These are phyloP conservation scores for Apocrypta bakeri DNA, from an alignment of 1,140 invertebrate species.

Conservation along the genomic window DNA sequence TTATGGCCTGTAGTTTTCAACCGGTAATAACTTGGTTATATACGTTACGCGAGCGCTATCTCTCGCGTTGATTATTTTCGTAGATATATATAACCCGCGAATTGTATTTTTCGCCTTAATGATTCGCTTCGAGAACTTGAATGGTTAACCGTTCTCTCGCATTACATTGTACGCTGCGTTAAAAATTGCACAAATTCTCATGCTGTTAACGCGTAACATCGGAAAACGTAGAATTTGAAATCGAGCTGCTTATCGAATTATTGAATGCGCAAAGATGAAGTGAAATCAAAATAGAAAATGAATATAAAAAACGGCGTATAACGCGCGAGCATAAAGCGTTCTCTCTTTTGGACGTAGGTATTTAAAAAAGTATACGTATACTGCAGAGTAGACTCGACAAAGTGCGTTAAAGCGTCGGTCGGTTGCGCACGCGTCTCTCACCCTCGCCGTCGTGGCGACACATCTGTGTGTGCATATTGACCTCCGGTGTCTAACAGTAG, in stretches of 20 bases:
- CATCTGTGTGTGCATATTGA: slow-evolving; percentile 22
- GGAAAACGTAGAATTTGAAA: too few relatives aligned
- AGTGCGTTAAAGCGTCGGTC: not conserved
- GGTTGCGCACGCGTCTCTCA: not conserved
- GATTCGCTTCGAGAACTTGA: not conserved
- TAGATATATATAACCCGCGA: not conserved
- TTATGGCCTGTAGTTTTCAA: not conserved
- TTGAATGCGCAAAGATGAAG: too few relatives aligned
- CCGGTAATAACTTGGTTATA: not conserved
- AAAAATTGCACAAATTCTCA: too few relatives aligned
- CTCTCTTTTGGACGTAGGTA: not conserved
- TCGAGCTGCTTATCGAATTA: too few relatives aligned
- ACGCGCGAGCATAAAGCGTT: too few relatives aligned
- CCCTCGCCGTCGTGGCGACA: not conserved
- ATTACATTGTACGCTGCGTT: too few relatives aligned
- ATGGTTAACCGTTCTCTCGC: not conserved
- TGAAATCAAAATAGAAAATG: too few relatives aligned
- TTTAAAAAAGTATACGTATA: not conserved
- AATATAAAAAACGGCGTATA: too few relatives aligned
- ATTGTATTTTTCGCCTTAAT: not conserved
- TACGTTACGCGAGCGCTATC: not conserved
- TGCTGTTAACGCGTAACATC: too few relatives aligned
- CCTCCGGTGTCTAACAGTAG: not conserved
- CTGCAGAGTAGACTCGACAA: too few relatives aligned
- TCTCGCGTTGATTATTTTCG: not conserved